Conservation (phyloP, 2,888 invertebrate species). For the Gastracanthus pulcherrimus region DNA sequence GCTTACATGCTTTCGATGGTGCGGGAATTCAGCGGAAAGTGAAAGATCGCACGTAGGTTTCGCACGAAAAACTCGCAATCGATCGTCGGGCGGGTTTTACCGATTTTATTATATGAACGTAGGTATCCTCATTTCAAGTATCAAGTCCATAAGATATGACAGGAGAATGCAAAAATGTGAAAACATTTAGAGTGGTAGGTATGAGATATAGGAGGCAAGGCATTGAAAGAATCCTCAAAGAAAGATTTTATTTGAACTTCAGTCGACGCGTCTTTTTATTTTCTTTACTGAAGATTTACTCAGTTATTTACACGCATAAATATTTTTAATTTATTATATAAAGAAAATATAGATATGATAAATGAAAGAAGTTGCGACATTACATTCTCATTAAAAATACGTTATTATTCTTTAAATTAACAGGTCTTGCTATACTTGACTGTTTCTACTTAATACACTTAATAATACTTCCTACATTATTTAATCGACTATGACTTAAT, state of each 20-base stretch:
- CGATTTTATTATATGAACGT: constrained; percentile 17
- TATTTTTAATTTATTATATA: no score
- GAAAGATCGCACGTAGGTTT: constrained; percentile 28
- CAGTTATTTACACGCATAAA: no score
- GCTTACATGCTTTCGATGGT: background rate
- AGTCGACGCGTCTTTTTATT: background rate
- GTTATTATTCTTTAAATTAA: background rate
- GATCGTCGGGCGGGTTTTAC: constrained; percentile 26
- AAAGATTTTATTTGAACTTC: background rate
- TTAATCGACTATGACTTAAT: background rate
- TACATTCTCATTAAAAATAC: no score
- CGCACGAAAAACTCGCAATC: constrained; percentile 20
- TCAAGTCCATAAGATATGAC: background rate
- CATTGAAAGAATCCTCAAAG: no score
- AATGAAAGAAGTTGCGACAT: no score
- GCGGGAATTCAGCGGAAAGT: constrained; percentile 19
- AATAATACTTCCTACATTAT: no score
- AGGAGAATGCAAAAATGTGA: background rate
- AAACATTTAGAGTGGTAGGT: background rate
- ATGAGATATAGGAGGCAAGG: no score
- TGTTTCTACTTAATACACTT: background rate
- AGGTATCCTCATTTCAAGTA: background rate
- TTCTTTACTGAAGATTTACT: no score
- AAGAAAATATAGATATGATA: no score
- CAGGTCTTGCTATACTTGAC: background rate